Base-by-base conservation (phyloP, 2,888 invertebrate species). In the Lingula anatina region DNA sequence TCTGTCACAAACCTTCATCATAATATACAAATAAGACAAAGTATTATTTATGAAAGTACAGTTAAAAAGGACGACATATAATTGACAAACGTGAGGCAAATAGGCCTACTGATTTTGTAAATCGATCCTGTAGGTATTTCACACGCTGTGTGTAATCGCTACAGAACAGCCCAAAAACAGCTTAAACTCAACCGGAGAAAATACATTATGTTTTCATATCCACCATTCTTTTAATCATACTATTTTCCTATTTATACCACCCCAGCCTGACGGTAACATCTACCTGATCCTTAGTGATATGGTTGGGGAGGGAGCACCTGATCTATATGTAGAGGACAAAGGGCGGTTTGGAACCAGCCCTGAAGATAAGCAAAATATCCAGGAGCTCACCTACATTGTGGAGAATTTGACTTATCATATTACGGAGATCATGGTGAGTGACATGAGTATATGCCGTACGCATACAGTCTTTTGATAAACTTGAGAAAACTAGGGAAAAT, bases 361-460 rank as follows among this genome's bases (percentile, higher is more conserved):
- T 63, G 27, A 52, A 63, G 23, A 37, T 18, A 2, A 41, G 9
- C n/a, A 20, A 31, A 35, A 20, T 7, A 15, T 47, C 20, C 66
- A 66, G 51, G 65, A 66, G 38, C 53, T 72, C 28, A 64, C 64
- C 44, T 70, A 70, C 48, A 61, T 66, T 23, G 54, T 69, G n/a
- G 71, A 72, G 50, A 70, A 71, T 49, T 47, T 68, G 18, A 48
- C 64, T 23, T 71, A 65, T 51, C 66, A 70, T 51, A 67, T 72
- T 49, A 72, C 72, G 25, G 72, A 71, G 54, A 72, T 72, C 18
- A 72, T 72, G 72, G 72, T 71, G 48, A 41, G n/a, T n/a, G n/a
- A n/a, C n/a, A n/a, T n/a, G n/a, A n/a, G n/a, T n/a, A n/a, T n/a
- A n/a, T n/a, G n/a, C n/a, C n/a, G n/a, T n/a, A n/a, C n/a, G n/a